Evolutionary conservation across 2,113 vertebrate genomes (phyloP).

Genomic region (Phylloscopus trochiloides): DNA sequence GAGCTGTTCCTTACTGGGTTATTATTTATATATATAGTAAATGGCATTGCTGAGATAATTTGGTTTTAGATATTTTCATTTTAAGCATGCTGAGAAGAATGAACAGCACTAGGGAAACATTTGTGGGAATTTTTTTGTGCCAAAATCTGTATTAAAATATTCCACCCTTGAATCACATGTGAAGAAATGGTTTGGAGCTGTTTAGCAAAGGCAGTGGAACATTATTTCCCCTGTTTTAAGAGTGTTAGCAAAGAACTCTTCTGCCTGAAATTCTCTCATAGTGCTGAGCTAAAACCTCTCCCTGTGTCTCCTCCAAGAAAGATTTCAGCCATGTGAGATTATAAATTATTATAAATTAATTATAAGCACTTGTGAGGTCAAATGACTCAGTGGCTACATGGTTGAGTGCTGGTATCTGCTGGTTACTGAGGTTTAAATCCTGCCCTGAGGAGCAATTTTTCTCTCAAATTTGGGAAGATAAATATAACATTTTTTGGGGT

Average conservation of each 20-base stretch:
- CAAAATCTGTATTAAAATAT: not conserved
- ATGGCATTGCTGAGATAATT: not conserved
- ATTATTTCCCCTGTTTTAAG: not conserved
- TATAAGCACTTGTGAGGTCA: not conserved
- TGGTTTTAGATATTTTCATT: not conserved
- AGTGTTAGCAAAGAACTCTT: not conserved
- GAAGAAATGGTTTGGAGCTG: not conserved
- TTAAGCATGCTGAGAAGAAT: not conserved
- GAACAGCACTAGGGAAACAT: not conserved
- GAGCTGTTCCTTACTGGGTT: not conserved
- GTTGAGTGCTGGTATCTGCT: not conserved
- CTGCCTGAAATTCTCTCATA: not conserved
- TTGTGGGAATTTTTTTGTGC: not conserved
- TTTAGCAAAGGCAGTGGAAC: not conserved
- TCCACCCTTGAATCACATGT: not conserved
- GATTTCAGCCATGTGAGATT: not conserved
- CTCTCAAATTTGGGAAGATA: not conserved
- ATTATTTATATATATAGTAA: conserved; percentile 52
- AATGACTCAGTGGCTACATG: not conserved
- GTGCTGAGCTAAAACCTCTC: not conserved
- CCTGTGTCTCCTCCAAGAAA: not conserved
- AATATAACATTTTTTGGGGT: not conserved
- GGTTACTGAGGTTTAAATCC: not conserved
- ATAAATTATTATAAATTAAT: not conserved
- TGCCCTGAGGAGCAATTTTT: not conserved